These are phyloP conservation scores for Dermolepida albohirtum DNA, from an alignment of 2,888 invertebrate genomes.

Conservation along the genomic window DNA sequence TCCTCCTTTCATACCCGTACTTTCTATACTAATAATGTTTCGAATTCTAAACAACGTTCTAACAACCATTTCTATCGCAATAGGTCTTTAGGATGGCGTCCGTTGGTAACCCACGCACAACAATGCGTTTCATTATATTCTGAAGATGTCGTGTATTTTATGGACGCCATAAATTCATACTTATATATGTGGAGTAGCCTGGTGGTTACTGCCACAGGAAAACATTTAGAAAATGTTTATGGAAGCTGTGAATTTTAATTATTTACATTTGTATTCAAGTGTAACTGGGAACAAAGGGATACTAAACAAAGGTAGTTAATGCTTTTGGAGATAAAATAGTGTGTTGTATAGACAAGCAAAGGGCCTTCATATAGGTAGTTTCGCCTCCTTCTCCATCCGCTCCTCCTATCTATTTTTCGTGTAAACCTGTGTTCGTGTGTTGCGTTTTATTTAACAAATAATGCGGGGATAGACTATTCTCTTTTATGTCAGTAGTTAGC, in stretches of 20 bases:
- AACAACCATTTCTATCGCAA: conserved; percentile 18
- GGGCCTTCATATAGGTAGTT: conserved; percentile 30
- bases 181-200: conserved; percentile 12
- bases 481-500: conserved; percentile 50
- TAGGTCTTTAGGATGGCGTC: conserved; percentile 19
- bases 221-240: conserved; percentile 33
- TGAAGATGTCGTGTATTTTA: conserved; percentile 33
- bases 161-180: conserved; percentile 34
- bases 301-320: conserved; percentile 47
- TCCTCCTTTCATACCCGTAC: background rate
- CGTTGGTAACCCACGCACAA: conserved; percentile 22
- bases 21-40: conserved; percentile 8
- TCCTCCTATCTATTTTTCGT: conserved; percentile 22
- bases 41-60: conserved; percentile 20
- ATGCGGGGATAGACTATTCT: conserved; percentile 46
- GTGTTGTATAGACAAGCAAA: conserved; percentile 16
- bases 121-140: conserved; percentile 37
- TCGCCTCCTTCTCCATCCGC: background rate
- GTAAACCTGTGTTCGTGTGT: conserved; percentile 16
- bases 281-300: conserved; percentile 44
- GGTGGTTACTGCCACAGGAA: conserved; percentile 21
- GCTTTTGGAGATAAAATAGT: conserved; percentile 46
- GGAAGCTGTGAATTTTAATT: conserved; percentile 42
- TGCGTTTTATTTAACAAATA: conserved; percentile 49
- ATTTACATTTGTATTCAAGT: conserved; percentile 40